Base-by-base conservation (phyloP, 2,888 invertebrate species). In the Eupithecia dodoneata region DNA sequence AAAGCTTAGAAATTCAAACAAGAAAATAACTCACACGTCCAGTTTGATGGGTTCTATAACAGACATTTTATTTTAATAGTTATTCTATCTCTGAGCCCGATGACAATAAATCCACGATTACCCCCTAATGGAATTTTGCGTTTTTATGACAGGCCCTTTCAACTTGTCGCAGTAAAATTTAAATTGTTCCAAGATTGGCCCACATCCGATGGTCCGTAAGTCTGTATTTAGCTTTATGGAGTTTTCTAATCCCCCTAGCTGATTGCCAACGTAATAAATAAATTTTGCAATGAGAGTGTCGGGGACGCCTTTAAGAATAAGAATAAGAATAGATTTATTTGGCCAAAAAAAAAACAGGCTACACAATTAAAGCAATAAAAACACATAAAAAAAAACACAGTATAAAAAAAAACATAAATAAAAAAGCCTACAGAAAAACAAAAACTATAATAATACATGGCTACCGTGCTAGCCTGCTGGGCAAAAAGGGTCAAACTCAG, bases 101-200 rank as follows among this genome's bases (percentile, higher is more conserved):
- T 55, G 65, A 63, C 74, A 66, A 71, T 75, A 69, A 69, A 69
- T 77, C 73, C 52, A 59, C 55, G 75, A 78, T 66, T 77, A 73
- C 75, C 66, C 45, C 73, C 73, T 71, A 75, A 78, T 78, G 73
- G 78, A 66, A 49, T 66, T 71, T 55, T 30, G 30, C 65, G 49
- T 77, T 75, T 78, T 78, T 78, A 78, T 75, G 71, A 73, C 73
- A 47, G 55, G 75, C 55, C 78, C 75, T 78, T 72, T 73, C 73
- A 73, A 77, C 67, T 70, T 75, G 47, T 73, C 67, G 44, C 73
- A 73, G 71, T 78, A 71, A 78, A 78, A 59, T 73, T 78, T 71
- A 71, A 75, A 73, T 73, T 75, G 66, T 9, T n/a, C 67, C 45
- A 45, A 63, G 63, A 63, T 63, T 30, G 63, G 63, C 74, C 72